Conservation (phyloP, 2,113 vertebrate species). For the Lipophrys pholis region DNA sequence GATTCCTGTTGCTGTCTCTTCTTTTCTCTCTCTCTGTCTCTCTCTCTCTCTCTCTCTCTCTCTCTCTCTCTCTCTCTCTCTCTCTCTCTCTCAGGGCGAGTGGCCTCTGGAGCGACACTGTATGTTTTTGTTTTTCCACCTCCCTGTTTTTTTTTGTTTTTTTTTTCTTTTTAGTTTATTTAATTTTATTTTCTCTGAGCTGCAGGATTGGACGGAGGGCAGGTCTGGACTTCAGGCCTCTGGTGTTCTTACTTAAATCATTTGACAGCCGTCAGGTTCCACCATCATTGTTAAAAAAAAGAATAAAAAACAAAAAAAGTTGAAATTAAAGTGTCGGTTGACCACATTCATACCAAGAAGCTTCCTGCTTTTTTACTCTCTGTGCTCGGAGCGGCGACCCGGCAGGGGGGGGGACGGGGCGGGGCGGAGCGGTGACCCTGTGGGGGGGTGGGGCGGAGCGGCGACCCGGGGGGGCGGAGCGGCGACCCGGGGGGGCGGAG, state of each 20-base stretch:
- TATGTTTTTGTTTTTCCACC: neutral
- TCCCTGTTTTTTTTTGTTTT: neutral
- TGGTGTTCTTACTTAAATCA: slow-evolving; percentile 66
- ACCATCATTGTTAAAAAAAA: slow-evolving; percentile 69
- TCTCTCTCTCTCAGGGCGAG: slow-evolving; percentile 49
- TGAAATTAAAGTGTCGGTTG: slow-evolving; percentile 77
- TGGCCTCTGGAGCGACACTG: slow-evolving; percentile 58
- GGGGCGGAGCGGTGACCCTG: too few species aligned
- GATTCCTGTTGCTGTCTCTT: slow-evolving; percentile 61
- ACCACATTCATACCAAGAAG: slow-evolving; percentile 72
- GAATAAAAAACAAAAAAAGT: slow-evolving; percentile 32
- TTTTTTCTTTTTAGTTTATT: too few species aligned
- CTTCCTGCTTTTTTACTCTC: slow-evolving; percentile 34
- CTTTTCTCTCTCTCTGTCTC: slow-evolving; percentile 28
- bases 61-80: slow-evolving; percentile 35
- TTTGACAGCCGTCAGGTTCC: slow-evolving; percentile 71
- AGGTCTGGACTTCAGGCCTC: slow-evolving; percentile 49
- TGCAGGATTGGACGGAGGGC: slow-evolving; percentile 59
- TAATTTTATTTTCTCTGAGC: slow-evolving; percentile 61
- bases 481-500: too few species aligned
- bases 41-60: slow-evolving; percentile 50
- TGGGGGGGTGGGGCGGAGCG: too few species aligned
- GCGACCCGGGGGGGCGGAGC: too few species aligned
- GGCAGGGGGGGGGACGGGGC: too few species aligned
- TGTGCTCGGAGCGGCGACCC: too few species aligned